Evolutionary conservation across 2,113 vertebrate species (phyloP), one percentile per base, ranked within the genome.

Genomic region (Heteronetta atricapilla): DNA sequence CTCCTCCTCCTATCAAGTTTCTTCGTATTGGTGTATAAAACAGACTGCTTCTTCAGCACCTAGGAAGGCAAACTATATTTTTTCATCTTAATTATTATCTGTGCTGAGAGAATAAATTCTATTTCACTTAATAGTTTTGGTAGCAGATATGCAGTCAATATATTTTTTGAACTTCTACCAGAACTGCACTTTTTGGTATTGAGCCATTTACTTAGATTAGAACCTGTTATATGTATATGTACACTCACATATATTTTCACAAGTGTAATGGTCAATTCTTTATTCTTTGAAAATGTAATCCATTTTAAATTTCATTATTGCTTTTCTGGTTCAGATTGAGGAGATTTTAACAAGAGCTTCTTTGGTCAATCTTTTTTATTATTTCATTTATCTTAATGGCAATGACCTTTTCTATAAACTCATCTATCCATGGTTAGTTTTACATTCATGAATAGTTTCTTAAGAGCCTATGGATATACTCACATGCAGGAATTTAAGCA

Each of bases 1-100:
- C 82, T 75, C 81, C 78, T 83, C 75, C 58, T 95, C 76, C 90
- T 83, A 90, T 93, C 89, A 84, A 78, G 90, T 90, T 82, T 84
- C 93, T 86, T 94, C 89, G 80, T 89, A 90, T 90, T 66, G 78
- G 26, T 89, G 6, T 83, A 80, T 77, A 46, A 94, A 94, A 89
- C 63, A 96, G 82, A 55, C 69, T 82, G 73, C 87, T 91, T 66
- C 55, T 93, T 88, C 78, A 94, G 82, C 81, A 83, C 74, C 42
- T 56, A 62, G 23, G 28, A 82, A 87, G 86, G 44, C 17, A 96
- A 91, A 94, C 18, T 29, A 10, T n/a, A 55, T 53, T 88, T 88
- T 93, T 66, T 25, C 53, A 53, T 17, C 56, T 81, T 59, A 86
- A 72, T 73, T 76, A 48, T 36, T 77, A 77, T 46, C 56, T 74